Evolutionary conservation across 2,113 vertebrate genomes (phyloP).

Genomic region (Eolophus roseicapilla): DNA sequence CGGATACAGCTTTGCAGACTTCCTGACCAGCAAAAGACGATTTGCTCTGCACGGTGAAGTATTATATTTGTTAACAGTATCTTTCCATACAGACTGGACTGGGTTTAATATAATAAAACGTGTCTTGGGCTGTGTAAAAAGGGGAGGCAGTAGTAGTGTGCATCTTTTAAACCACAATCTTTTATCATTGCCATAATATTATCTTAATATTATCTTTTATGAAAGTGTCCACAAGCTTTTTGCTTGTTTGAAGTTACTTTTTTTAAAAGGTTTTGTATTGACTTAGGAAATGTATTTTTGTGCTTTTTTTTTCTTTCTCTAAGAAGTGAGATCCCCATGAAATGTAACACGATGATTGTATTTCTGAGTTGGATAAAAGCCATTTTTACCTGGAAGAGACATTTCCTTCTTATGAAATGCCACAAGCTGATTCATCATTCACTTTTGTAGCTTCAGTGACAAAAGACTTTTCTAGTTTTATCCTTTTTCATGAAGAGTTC

Average conservation of each 20-base stretch:
- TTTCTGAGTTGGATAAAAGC: neutral
- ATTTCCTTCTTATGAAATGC: neutral
- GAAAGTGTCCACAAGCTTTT: neutral
- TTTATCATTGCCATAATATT: neutral
- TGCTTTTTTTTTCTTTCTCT: neutral
- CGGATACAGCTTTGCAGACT: neutral
- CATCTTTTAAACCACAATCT: neutral
- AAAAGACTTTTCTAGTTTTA: neutral
- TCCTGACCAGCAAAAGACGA: neutral
- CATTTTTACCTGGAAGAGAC: neutral
- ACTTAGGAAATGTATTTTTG: neutral
- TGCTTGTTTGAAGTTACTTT: neutral
- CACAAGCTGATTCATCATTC: neutral
- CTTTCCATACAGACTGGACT: neutral
- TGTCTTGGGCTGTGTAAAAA: neutral
- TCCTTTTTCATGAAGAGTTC: neutral
- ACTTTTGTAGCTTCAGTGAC: neutral
- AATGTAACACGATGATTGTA: neutral
- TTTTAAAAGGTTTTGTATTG: neutral
- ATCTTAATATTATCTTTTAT: neutral
- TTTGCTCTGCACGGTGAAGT: neutral
- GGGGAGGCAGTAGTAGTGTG: neutral
- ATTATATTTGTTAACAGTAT: neutral
- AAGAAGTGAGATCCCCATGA: neutral
- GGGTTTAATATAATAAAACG: neutral